Evolutionary conservation across 2,888 invertebrate genomes (phyloP), one percentile per base, ranked within the genome.

Genomic region (Platycheirus albimanus): DNA sequence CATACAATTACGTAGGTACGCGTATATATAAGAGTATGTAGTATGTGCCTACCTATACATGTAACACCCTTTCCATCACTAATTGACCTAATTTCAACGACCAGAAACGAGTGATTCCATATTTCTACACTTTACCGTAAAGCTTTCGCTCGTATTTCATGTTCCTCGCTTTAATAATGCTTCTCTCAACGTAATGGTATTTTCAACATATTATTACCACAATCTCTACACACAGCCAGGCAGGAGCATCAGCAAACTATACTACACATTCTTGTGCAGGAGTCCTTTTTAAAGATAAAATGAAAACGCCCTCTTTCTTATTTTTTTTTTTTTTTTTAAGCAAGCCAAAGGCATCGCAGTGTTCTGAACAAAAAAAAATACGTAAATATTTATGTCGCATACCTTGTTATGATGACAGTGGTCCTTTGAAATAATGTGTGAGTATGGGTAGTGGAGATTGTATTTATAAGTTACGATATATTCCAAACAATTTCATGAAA

Each of bases 81-180:
- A 69, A 63, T 71, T 72, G 78, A 78, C 78, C 78, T 66, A 58
- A 71, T 78, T 78, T n/a, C 56, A 56, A 36, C 47, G 71, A 58
- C 69, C 70, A 70, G 63, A 70, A 64, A 70, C 11, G 41, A 61
- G 70, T 5, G 56, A 20, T 61, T 30, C 70, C 56, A 58, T 41
- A 58, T 41, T 41, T 58, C 41, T 41, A 15, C 56, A 58, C 56
- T 58, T 58, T 41, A 38, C 19, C 41, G 56, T 38, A 58, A 24
- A 58, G 49, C 41, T 41, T 58, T 58, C 56, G 24, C 41, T 15
- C 38, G 41, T 56, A 56, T 56, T 56, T 56, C 56, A 56, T 56
- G 20, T 38, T 56, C 41, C 56, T 41, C 56, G 24, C 56, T 58
- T 54, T 54, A 36, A 54, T 33, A 38, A 20, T 54, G 54, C 52